Evolutionary conservation across 1,140 invertebrate species (phyloP).

Genomic region (Diorhabda sublineata): DNA sequence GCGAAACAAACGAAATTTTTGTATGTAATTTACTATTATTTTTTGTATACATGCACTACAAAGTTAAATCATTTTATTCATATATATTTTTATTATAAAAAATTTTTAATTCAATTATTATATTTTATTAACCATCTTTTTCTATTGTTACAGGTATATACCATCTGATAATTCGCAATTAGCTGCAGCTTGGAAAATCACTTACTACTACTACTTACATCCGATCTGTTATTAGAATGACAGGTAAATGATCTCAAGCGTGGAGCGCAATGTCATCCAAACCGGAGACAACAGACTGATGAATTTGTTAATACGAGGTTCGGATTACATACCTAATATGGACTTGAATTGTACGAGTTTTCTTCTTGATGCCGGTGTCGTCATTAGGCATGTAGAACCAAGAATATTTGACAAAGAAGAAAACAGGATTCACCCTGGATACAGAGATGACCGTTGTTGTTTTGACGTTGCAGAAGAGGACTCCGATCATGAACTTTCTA

Average conservation of each 20-base stretch:
- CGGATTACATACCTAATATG: not conserved
- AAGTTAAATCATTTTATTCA: too few species aligned
- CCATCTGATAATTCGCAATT: too few species aligned
- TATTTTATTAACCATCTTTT: too few species aligned
- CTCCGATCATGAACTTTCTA: conserved; percentile 7
- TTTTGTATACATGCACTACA: too few species aligned
- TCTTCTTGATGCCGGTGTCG: conserved; percentile 1
- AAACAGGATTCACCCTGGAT: conserved; percentile 4
- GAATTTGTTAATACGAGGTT: not conserved
- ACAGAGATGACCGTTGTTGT: not conserved
- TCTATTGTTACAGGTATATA: too few species aligned
- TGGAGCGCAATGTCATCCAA: conserved; percentile 1
- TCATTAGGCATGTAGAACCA: conserved; percentile 1
- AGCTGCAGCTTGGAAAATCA: too few species aligned
- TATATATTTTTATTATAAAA: too few species aligned
- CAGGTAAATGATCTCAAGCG: not conserved
- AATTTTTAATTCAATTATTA: too few species aligned
- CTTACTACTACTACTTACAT: too few species aligned
- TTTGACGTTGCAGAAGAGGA: not conserved
- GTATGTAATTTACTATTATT: too few species aligned
- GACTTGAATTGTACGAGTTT: not conserved
- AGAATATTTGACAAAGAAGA: not conserved
- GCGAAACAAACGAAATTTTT: too few species aligned
- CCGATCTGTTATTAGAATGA: conserved; percentile 1
- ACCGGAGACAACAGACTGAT: not conserved